Conservation (phyloP, 2,113 vertebrate species). For the Vidua macroura region DNA sequence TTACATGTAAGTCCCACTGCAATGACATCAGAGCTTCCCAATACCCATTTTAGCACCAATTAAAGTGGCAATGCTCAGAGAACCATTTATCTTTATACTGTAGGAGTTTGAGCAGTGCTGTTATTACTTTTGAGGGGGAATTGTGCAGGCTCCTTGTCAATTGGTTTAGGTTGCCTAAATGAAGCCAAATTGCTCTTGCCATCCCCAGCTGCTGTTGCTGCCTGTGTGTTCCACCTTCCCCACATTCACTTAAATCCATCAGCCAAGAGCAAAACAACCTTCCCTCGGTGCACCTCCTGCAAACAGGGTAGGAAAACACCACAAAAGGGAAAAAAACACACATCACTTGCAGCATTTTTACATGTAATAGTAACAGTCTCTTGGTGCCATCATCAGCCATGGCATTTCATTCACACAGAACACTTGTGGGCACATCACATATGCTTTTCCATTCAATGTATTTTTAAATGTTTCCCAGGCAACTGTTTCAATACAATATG, state of each 20-base stretch:
- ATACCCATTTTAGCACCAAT: background rate
- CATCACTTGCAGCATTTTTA: constrained; percentile 24
- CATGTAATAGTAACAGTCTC: constrained; percentile 60
- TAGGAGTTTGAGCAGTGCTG: background rate
- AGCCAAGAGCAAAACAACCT: background rate
- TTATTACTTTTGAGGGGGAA: background rate
- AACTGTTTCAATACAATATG: constrained; percentile 65
- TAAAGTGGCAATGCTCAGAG: background rate
- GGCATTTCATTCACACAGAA: constrained; percentile 43
- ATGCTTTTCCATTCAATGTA: constrained; percentile 51
- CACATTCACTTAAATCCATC: background rate
- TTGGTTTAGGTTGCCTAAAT: constrained; percentile 4
- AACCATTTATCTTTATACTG: background rate
- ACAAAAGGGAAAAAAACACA: background rate
- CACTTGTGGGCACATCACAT: constrained; percentile 59
- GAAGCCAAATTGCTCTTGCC: background rate
- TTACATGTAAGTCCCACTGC: background rate
- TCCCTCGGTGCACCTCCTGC: background rate
- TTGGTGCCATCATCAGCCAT: constrained; percentile 47
- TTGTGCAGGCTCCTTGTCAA: background rate
- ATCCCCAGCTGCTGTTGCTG: background rate
- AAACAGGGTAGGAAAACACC: background rate
- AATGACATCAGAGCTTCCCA: background rate
- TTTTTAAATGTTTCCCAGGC: constrained; percentile 68
- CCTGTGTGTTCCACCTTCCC: background rate